Base-by-base conservation (phyloP, 2,888 invertebrate genomes). In the Drosophila peninsularis region DNA sequence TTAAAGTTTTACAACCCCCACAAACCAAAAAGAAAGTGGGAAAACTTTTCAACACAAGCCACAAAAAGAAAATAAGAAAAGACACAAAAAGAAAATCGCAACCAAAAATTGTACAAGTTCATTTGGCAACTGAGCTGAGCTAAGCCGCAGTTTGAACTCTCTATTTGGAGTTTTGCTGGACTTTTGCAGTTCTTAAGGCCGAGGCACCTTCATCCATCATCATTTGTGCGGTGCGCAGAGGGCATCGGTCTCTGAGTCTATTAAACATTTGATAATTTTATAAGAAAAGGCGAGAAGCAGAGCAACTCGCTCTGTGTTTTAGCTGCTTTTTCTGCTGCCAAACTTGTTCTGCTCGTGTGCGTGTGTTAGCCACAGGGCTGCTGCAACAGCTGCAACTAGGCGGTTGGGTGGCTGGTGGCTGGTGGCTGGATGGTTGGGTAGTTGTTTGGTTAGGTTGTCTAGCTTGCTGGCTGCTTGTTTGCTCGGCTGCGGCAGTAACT, bases 261-360 rank as follows among this genome's bases (percentile, higher is more conserved):
- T 83, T 85, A 83, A 85, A 72, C 70, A 82, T 82, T 83, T 82
- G 85, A 86, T 86, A 83, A 83, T 86, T 86, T 86, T 70, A 83
- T 80, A 79, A 30, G 36, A 36, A 21, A 47, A 47, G 32, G 47
- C 47, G 27, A 52, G 52, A 1, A n/a, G 52, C 21, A 5, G 17
- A 52, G 24, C 14, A 34, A 50, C 47, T 71, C 45, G 70, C 50
- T 71, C 58, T 62, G 54, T 74, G 66, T 63, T 64, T 34, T 56
- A n/a, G 62, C 64, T 65, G 68, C 45, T 30, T 50, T 47, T 62
- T 65, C 62, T 45, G 11, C 55, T 21, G 32, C 54, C 47, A 69
- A 81, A 79, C 82, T 84, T 82, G 79, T 77, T 74, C 78, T 82
- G 67, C 80, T 85, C 7, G 60, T 81, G 67, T 74, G 67, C 60